Evolutionary conservation across 2,113 vertebrate species (phyloP).

Genomic region (Gracilinanus agilis): DNA sequence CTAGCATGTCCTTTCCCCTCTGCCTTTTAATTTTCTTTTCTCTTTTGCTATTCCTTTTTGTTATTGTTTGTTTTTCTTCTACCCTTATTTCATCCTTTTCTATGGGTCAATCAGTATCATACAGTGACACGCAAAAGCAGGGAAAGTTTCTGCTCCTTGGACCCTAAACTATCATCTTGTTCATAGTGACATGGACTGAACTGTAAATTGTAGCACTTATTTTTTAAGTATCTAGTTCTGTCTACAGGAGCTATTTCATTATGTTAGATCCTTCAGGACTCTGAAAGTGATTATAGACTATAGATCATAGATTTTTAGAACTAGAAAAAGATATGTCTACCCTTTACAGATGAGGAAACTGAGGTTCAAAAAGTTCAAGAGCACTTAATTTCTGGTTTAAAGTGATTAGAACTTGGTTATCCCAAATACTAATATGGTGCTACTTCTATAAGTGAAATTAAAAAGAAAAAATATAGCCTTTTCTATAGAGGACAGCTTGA

Average conservation of each 20-base stretch:
- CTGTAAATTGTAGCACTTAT: conserved; percentile 28
- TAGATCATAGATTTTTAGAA: not conserved
- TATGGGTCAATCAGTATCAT: not conserved
- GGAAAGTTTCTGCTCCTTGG: not conserved
- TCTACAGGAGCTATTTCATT: conserved; percentile 22
- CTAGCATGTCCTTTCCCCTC: not conserved
- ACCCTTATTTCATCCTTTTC: not conserved
- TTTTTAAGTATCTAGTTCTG: conserved; percentile 10
- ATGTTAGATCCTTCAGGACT: conserved; percentile 13
- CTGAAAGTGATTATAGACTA: not conserved
- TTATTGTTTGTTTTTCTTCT: not conserved
- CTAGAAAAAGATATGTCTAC: too few species aligned
- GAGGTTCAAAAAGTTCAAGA: not conserved
- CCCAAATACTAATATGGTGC: not conserved
- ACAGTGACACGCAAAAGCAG: not conserved
- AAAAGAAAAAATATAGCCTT: conserved; percentile 17
- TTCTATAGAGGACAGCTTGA: conserved; percentile 6
- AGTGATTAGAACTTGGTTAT: not conserved
- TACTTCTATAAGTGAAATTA: not conserved
- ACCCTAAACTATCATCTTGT: not conserved
- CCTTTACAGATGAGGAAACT: not conserved
- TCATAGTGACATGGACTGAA: conserved; percentile 19
- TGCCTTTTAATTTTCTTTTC: not conserved
- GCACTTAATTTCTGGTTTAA: not conserved
- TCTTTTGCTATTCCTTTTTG: not conserved